Percentiles rank a stretch among this genome's conserved stretches.
These are phyloP conservation scores for Trachelus stipa DNA, from an alignment of 2,888 invertebrate genomes.

Conservation along the genomic window DNA sequence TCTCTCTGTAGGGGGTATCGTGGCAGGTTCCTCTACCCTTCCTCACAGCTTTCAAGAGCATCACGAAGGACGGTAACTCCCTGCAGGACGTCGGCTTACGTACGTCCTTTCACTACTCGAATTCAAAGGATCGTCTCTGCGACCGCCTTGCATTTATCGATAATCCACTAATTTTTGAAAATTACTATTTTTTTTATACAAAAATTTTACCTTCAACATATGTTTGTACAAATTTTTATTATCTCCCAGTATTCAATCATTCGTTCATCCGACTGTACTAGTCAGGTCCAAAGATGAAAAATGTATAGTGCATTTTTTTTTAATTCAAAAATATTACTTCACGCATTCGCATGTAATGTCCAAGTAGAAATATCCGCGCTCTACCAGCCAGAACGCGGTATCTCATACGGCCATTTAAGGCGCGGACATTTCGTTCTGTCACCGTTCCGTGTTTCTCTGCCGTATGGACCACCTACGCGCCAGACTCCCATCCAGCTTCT, in stretches of 20 bases:
- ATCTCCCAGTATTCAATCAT: not conserved
- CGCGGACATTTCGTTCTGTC: slow-evolving; percentile 64
- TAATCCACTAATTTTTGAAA: not conserved
- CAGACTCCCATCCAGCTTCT: slow-evolving; percentile 38
- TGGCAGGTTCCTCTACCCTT: slow-evolving; percentile 22
- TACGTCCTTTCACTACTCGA: not conserved
- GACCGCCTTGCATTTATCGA: not conserved
- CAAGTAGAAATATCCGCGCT: not conserved
- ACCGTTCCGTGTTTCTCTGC: slow-evolving; percentile 57
- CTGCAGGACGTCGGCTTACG: not conserved
- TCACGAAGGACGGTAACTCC: not conserved
- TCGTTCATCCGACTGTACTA: not conserved
- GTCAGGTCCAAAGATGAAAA: not conserved
- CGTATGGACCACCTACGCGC: slow-evolving; percentile 61
- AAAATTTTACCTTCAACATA: not conserved
- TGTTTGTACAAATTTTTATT: not conserved
- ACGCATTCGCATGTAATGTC: not conserved
- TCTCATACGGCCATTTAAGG: slow-evolving; percentile 62
- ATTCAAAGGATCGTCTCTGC: not conserved
- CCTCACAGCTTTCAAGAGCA: not conserved
- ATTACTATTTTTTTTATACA: not conserved
- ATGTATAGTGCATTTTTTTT: not conserved
- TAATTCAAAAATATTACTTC: not conserved
- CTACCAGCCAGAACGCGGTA: slow-evolving; percentile 26
- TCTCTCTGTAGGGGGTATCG: slow-evolving; percentile 54